Evolutionary conservation across 2,888 invertebrate genomes (phyloP), one percentile per base, ranked within the genome.

Genomic region (Drosophila maculinotata): DNA sequence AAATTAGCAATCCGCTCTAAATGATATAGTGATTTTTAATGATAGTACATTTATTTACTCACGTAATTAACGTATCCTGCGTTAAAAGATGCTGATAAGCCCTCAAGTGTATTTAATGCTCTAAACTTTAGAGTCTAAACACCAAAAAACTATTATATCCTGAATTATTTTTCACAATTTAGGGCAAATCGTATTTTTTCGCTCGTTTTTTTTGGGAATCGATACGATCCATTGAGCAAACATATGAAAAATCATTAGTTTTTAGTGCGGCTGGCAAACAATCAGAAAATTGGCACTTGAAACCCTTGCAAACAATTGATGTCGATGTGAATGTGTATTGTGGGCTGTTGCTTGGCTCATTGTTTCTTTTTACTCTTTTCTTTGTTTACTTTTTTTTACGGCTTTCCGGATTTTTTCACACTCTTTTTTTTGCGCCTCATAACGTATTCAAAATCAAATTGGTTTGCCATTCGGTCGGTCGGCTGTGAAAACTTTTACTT

Each of bases 171-270:
- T 38, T 33, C 30, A 26, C 48, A 56, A 62, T 79, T 65, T 71
- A 45, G 45, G 39, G 7, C 42, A 39, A 66, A 52, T 53, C 67
- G 59, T 79, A 53, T 42, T 60, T 67, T 54, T 2, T 3, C 2
- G 20, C 20, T 20, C 20, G 20, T 20, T 23, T 23, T 23, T 0
- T 12, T 1, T 15, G 15, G 5, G 14, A 17, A 17, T 1, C 9
- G 30, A 14, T 33, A 65, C 81, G 81, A 86, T 77, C 79, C 87
- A 84, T 84, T 79, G 77, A 67, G 25, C 85, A 79, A 80, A 82
- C 87, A 85, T 79, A 87, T 85, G 84, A 87, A 87, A 85, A 86
- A 85, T 85, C 85, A 85, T 85, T 85, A 87, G 88, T 86, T 85
- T 85, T 85, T 85, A 85, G 88, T 83, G 83, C 72, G 74, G 68